Evolutionary conservation across 2,888 invertebrate species (phyloP), one percentile per base, ranked within the genome.

Genomic region (Ophion obscuratus): DNA sequence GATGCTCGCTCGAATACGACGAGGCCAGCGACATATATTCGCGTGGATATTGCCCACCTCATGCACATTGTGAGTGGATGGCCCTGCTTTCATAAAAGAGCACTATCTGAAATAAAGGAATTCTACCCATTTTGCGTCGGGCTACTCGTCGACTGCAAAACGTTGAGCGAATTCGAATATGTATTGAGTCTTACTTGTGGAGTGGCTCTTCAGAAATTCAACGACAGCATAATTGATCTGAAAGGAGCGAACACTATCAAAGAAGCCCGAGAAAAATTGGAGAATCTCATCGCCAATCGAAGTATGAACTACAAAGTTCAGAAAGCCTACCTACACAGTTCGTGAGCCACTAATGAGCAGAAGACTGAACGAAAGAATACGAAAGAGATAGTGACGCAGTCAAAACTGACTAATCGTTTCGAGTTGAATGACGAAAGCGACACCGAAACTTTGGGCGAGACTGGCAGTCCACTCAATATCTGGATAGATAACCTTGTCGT

Each of bases 51-150:
- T 31, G 31, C 31, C 31, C 31, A 31, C 31, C 31, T 31, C 31
- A 86, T 82, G 11, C 81, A 84, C 40, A 17, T 81, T 6, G 73
- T 82, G 17, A 76, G 81, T 47, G 59, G 78, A 11, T 86, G 81
- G 81, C 70, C 79, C 40, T 79, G 75, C 61, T 68, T 73, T 14
- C 79, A 79, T 9, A 31, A 40, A 14, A 53, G 68, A 20, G 64
- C 31, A 7, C 70, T 79, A 11, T 14, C 5, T n/a, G 64, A 24
- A 31, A 53, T 86, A 20, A 66, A 74, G 47, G 77, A 83, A 53
- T 86, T 86, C 24, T 86, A 53, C 20, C 31, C 77, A 64, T 62
- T 78, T 40, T 86, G 86, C 59, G 62, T 80, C 17, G 86, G 79
- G 1, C 59, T 86, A 11, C 80, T 83, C 67, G 67, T 86, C 5